A percentile compares a stretch with the other conserved stretches of the same genome.
These are phyloP conservation scores for Mustelus asterias DNA, from an alignment of 2,113 vertebrate species.

Conservation along the genomic window DNA sequence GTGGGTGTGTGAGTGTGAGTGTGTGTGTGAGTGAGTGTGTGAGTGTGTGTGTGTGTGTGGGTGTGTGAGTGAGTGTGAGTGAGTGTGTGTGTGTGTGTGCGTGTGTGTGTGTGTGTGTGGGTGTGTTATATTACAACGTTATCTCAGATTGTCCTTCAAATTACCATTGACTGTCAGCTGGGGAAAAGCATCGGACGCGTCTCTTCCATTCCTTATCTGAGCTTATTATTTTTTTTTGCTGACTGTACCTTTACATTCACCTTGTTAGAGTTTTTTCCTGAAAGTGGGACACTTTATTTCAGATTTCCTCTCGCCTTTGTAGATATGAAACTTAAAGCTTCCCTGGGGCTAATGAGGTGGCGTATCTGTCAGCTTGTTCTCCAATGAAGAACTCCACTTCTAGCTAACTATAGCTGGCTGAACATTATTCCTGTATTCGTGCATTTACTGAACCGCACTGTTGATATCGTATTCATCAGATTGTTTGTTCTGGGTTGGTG, in stretches of 20 bases:
- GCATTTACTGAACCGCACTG: neutral
- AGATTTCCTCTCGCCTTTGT: neutral
- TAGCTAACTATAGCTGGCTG: neutral
- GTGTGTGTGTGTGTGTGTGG: too few species aligned
- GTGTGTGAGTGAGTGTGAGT: too few species aligned
- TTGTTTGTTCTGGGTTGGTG: neutral
- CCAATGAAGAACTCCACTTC: neutral
- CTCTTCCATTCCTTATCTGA: neutral
- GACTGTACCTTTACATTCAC: neutral
- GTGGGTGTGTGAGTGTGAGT: too few species aligned
- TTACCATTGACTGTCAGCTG: neutral
- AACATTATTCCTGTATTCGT: neutral
- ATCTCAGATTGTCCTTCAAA: neutral
- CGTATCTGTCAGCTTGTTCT: neutral
- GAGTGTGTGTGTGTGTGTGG: too few species aligned
- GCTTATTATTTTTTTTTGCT: neutral
- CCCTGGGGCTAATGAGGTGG: neutral
- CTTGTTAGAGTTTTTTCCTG: neutral
- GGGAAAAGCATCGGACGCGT: neutral
- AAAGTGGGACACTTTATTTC: neutral
- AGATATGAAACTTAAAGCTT: neutral
- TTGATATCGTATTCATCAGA: neutral
- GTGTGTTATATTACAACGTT: neutral
- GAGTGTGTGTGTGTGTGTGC: too few species aligned
- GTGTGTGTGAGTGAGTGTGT: too few species aligned